phyloP scores from a whole-genome alignment of 2,113 vertebrate species.

The Phodopus roborovskii region DNA sequence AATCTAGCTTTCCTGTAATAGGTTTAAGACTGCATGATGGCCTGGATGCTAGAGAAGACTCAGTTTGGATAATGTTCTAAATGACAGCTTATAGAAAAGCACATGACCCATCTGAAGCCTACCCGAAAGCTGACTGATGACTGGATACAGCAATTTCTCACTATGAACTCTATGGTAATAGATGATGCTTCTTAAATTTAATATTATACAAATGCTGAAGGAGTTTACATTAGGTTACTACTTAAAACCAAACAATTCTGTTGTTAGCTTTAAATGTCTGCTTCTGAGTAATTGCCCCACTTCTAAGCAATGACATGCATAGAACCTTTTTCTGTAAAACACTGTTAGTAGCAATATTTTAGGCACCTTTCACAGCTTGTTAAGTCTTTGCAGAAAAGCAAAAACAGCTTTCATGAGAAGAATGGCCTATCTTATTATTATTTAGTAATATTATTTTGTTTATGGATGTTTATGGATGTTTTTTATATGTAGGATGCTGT shows the following conservation, averaged over 20 bases:
- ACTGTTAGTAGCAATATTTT: background rate
- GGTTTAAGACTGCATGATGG: background rate
- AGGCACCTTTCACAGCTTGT: background rate
- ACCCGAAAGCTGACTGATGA: background rate
- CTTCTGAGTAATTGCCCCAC: background rate
- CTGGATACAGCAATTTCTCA: background rate
- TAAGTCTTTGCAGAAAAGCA: background rate
- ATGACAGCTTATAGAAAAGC: background rate
- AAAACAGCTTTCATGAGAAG: background rate
- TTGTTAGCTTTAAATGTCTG: background rate
- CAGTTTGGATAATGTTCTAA: background rate
- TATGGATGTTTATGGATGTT: background rate
- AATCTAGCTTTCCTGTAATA: background rate
- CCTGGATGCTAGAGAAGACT: background rate
- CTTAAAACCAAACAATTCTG: background rate
- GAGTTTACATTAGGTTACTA: background rate
- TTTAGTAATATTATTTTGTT: background rate
- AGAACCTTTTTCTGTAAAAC: background rate
- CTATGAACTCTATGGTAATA: background rate
- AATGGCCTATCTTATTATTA: background rate
- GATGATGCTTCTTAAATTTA: background rate
- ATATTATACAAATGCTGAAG: background rate
- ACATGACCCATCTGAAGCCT: background rate
- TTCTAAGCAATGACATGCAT: background rate
- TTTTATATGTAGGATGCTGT: too few species aligned